Percentiles rank a stretch among this genome's conserved stretches.
Conservation (phyloP, 2,797 vertebrate genomes). For the Somateria mollissima region DNA sequence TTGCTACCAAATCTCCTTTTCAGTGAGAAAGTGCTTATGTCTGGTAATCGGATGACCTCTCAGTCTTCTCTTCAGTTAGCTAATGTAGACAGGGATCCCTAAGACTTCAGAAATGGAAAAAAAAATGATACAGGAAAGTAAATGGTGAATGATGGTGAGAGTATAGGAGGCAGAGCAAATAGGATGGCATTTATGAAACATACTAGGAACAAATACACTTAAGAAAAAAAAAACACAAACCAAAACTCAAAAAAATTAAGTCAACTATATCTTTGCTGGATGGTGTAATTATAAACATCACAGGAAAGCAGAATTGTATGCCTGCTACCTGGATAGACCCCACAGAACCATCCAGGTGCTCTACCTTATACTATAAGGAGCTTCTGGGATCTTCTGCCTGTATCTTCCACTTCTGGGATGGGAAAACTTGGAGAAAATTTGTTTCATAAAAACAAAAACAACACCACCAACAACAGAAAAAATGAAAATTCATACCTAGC, state of each 20-base stretch:
- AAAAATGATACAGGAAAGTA: background rate
- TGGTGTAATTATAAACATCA: background rate
- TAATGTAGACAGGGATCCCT: background rate
- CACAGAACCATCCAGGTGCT: background rate
- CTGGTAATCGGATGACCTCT: conserved; percentile 29
- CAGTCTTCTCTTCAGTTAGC: background rate
- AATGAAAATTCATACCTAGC: background rate
- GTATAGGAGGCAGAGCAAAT: background rate
- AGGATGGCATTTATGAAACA: background rate
- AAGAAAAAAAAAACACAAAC: background rate
- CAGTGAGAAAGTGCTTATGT: conserved; percentile 20
- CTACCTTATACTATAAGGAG: background rate
- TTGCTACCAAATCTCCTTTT: conserved; percentile 39
- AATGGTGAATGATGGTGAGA: background rate
- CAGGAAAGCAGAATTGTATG: background rate
- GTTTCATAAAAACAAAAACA: background rate
- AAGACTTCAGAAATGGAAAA: background rate
- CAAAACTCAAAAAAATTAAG: too few species aligned
- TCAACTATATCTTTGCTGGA: background rate
- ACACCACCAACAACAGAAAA: background rate
- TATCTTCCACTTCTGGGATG: background rate
- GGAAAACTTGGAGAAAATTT: background rate
- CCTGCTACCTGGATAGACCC: background rate
- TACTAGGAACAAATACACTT: background rate
- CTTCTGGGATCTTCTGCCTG: background rate